Base-by-base conservation (phyloP, 37 sponge, comb jelly and placozoan genomes). In the Ephydatia muelleri region DNA sequence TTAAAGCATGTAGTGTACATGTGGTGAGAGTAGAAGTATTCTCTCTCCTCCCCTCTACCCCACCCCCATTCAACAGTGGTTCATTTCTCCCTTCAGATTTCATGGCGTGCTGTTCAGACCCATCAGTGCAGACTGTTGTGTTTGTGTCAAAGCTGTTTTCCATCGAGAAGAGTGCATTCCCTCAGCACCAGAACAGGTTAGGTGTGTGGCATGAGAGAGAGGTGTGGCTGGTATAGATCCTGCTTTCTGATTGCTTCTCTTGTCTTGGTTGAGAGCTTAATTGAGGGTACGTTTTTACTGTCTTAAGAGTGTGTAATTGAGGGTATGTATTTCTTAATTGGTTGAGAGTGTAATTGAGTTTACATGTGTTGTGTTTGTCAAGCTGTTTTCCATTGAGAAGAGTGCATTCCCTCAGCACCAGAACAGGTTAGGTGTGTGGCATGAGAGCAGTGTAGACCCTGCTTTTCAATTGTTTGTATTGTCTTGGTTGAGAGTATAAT, bases 91-190 rank as follows among this genome's bases (percentile, higher is more conserved):
- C 25, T 76, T 23, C 78, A 96, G 94, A 86, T 81, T 94, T 98
- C 73, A 79, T 82, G 0, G 36, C 82, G 1, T 98, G 98, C 73
- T 85, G 76, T 68, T 33, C 86, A 13, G 83, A 31, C 21, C 71
- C 80, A 12, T 32, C 76, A 30, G 78, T 74, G 25, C 97, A 97
- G 31, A 81, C 86, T 5, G 89, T 99, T 72, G 89, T 84, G 37
- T 96, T 91, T 80, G 85, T 99, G 13, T 96, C 97, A 13, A 99
- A 99, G 72, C 89, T 99, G 90, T 93, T 99, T 69, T 64, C 84
- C 71, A 82, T 93, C 19, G 81, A 90, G 25, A 70, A 64, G 2
- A 66, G 34, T 5, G 75, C 75, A 1, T 78, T 97, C 2, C 89
- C 96, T 32, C 87, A 87, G 67, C 78, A 87, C 65, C 88, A 92